Evolutionary conservation across 1,140 invertebrate genomes (phyloP), one percentile per base, ranked within the genome.

Genomic region (Heterodera carotae): DNA sequence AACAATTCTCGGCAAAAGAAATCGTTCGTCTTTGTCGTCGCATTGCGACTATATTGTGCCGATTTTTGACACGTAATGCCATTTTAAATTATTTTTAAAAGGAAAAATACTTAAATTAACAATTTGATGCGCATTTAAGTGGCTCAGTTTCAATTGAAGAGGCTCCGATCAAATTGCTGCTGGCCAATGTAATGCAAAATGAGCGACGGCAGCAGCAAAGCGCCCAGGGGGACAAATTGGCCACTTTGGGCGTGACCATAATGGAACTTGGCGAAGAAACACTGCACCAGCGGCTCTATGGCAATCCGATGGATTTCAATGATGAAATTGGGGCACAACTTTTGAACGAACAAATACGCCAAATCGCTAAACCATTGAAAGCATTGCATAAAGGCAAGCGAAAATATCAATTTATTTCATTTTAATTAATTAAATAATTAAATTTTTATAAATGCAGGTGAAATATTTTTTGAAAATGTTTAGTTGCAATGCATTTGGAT

Each of bases 231-330:
- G 39, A 12, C 39, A 56, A 1, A 22, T 22, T 22, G 48, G 22
- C 22, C 15, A 15, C 22, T 1, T 56, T 56, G 48, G 48, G 48
- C 48, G 48, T 56, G 15, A 56, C 48, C 4, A 56, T 56, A 56
- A 56, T 56, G 48, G 48, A 56, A 56, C 48, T 56, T 56, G 48
- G 48, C 48, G 48, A 56, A 56, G 48, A 56, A 15, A 56, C 48
- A 56, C 48, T 56, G 18, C 12, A 56, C 48, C 12, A 56, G 2
- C 48, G 48, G 0, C 12, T 56, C 22, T 56, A 56, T 56, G 48
- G 12, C 48, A 15, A 56, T 15, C 48, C 48, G 48, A 56, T 22
- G 48, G 48, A 56, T 56, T 56, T 56, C 4, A 56, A 56, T 56
- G 48, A 56, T 18, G 5, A 56, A 56, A 56, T 22, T 56, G 48